Evolutionary conservation across 2,113 vertebrate species (phyloP).

Genomic region (Microcebus tavaratra): DNA sequence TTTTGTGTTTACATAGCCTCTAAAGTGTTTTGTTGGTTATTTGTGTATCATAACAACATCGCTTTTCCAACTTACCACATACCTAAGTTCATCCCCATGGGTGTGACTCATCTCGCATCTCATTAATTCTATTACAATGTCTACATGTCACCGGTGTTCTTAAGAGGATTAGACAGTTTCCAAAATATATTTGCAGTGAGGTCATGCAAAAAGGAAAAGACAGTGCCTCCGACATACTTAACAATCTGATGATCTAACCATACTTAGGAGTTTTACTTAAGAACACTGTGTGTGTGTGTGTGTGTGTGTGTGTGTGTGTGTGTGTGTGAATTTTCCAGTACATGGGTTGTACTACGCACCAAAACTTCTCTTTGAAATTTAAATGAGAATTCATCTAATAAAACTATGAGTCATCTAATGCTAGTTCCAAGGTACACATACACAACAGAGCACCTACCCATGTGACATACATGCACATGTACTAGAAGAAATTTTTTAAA

Average conservation of each 20-base stretch:
- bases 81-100: conserved; percentile 59
- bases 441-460: background rate
- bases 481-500: background rate
- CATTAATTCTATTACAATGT: conserved; percentile 44
- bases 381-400: background rate
- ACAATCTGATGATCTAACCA: conserved; percentile 40
- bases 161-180: conserved; percentile 73
- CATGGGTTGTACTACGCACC: background rate
- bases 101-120: conserved; percentile 75
- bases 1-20: background rate
- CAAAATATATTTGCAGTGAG: conserved; percentile 74
- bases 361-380: conserved; percentile 42
- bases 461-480: background rate
- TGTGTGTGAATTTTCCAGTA: background rate
- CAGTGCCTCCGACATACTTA: conserved; percentile 59
- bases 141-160: conserved; percentile 50
- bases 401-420: background rate
- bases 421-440: background rate
- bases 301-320: rapidly evolving
- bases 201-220: conserved; percentile 61
- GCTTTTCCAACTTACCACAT: conserved; percentile 30
- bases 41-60: background rate
- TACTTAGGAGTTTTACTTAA: conserved; percentile 22
- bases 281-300: background rate
- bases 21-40: background rate